Base-by-base conservation (phyloP, 2,888 invertebrate genomes). In the Carcina quercana region DNA sequence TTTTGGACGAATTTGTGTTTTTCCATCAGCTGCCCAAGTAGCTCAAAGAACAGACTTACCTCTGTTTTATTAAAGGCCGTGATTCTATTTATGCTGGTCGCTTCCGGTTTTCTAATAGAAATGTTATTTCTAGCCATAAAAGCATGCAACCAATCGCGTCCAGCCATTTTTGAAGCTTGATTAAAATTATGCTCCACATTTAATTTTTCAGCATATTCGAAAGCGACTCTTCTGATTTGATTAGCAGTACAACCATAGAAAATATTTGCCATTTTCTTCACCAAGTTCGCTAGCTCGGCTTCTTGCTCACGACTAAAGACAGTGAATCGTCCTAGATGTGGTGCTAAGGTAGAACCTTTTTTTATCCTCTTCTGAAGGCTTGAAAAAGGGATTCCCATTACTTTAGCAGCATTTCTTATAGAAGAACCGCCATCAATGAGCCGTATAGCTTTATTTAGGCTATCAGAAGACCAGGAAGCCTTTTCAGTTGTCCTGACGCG, bases 231-330 rank as follows among this genome's bases (percentile, higher is more conserved):
- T 13, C 29, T 30, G 13, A 52, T 37, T 46, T 51, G 40, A 21
- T 35, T 42, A 17, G 45, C 27, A 10, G 48, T 50, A 27, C 40
- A 48, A 17, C 50, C 49, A 32, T 52, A 49, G 26, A 51, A 51
- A 26, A 48, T 34, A 30, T 50, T 50, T 5, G 50, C 45, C 43
- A 53, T 44, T 34, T 47, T 42, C 30, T 47, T 50, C 3, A 51
- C 29, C 26, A 32, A 27, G 35, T 45, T 15, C 8, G 50, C 47
- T 36, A 51, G 20, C 24, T 42, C 38, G 15, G 25, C 31, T 43
- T 52, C 49, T 32, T 13, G 7, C 20, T 48, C 46, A 36, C 31
- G 13, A 32, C 34, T 45, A 24, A 47, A 39, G 22, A 43, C 38
- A 38, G 43, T 34, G 13, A 19, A 33, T 34, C 48, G 39, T 36